Evolutionary conservation across 2,113 vertebrate species (phyloP).

Genomic region (Girardinichthys multiradiatus): DNA sequence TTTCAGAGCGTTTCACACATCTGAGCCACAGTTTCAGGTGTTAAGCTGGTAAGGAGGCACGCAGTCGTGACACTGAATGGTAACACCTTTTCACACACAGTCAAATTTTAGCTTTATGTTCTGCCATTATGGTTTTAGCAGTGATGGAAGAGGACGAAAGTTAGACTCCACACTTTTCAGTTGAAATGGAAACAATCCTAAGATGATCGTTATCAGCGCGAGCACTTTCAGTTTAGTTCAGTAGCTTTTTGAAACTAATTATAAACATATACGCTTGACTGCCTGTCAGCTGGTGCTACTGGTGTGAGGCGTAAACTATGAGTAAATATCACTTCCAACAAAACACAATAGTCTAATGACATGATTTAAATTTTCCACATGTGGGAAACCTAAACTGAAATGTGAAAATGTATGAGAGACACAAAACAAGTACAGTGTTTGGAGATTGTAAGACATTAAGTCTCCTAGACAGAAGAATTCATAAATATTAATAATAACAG

Average conservation of each 20-base stretch:
- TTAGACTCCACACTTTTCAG: constrained; percentile 26
- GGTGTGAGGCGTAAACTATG: constrained; percentile 1
- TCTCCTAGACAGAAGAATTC: background rate
- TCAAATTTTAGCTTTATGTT: constrained; percentile 56
- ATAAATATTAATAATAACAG: background rate
- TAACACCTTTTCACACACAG: constrained; percentile 62
- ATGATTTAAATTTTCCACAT: constrained; percentile 1
- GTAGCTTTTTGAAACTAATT: constrained; percentile 6
- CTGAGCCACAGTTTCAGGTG: constrained; percentile 76
- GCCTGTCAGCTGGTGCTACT: constrained; percentile 13
- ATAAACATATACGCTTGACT: constrained; percentile 3
- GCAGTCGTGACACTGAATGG: constrained; percentile 65
- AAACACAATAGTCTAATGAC: constrained; percentile 1
- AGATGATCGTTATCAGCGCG: background rate
- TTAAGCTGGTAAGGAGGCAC: constrained; percentile 68
- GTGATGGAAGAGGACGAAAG: constrained; percentile 21
- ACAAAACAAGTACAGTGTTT: no score
- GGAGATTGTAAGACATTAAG: background rate
- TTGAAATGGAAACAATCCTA: constrained; percentile 21
- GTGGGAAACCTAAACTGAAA: background rate
- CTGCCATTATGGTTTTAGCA: constrained; percentile 49
- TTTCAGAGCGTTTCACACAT: constrained; percentile 79
- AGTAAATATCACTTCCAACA: constrained; percentile 17
- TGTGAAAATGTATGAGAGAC: background rate
- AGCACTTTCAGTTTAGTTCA: constrained; percentile 16